Evolutionary conservation across 2,113 vertebrate genomes (phyloP).

Genomic region (Empidonax alnorum): DNA sequence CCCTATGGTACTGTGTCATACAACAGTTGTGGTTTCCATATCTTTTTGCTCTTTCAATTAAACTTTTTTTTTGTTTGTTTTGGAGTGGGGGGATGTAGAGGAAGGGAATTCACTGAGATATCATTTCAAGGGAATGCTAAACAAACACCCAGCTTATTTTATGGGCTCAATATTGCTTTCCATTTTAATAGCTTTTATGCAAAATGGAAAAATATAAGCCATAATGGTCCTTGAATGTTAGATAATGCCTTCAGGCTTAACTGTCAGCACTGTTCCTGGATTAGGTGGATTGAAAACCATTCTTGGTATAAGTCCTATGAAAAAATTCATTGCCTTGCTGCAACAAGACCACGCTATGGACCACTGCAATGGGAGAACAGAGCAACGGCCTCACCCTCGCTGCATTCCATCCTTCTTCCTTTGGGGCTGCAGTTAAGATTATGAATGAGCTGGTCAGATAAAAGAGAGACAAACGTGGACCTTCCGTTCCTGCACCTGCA

Average conservation of each 20-base stretch:
- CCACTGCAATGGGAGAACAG: background rate
- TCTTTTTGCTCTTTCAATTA: background rate
- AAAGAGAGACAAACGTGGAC: background rate
- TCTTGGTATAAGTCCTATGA: background rate
- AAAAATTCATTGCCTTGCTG: background rate
- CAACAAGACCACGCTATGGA: accelerated
- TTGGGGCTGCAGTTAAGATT: background rate
- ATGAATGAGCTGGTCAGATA: background rate
- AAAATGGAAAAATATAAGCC: background rate
- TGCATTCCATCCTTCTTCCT: background rate
- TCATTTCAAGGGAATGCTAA: background rate
- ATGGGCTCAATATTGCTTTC: background rate
- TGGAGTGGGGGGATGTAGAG: no score
- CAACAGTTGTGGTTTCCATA: background rate
- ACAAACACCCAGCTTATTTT: background rate
- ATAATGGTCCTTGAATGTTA: background rate
- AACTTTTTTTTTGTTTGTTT: background rate
- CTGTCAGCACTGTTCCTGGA: background rate
- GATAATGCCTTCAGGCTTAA: background rate
- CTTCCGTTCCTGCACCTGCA: background rate
- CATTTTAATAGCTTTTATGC: background rate
- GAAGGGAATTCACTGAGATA: background rate
- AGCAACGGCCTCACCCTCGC: background rate
- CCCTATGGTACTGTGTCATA: background rate
- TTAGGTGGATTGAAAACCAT: background rate